Evolutionary conservation across 2,888 invertebrate species (phyloP), one percentile per base, ranked within the genome.

Genomic region (Hyles lineata): DNA sequence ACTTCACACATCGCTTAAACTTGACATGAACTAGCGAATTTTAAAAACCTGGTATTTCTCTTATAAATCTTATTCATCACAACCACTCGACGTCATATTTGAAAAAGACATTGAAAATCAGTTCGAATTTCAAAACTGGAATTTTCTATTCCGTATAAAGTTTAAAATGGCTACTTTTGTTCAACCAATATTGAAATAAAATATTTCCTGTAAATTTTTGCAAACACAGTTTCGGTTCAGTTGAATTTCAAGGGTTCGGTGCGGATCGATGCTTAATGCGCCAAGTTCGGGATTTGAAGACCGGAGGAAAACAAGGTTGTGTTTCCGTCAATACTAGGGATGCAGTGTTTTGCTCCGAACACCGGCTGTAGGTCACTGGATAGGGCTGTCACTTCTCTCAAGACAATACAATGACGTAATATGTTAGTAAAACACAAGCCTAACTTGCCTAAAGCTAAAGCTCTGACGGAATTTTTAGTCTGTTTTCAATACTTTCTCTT

Each of bases 291-390:
- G 73, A 73, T 78, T 77, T 74, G 62, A 77, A 75, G 74, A 74
- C 76, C 73, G 43, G 74, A 72, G 79, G 79, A 83, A 84, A 87
- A 87, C 87, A 87, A 86, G 85, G 84, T 87, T 84, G 82, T 81
- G 43, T 80, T 81, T 78, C 71, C 76, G 76, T 78, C 78, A 74
- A 77, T 79, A 78, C 75, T 72, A 79, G 71, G 74, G 77, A 75
- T 77, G 74, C 72, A 74, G 79, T 77, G 80, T 79, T 80, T 80
- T 79, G 78, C 78, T 78, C 78, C 72, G 73, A 72, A 72, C 73
- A 75, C 73, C 70, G 76, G 73, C 76, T 78, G 73, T 76, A 75
- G 78, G 79, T 77, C 79, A 77, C 43, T n/a, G 52, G 19, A 8
- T 76, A 83, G 78, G 83, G 83, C 69, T 80, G 82, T n/a, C 76